Evolutionary conservation across 2,888 invertebrate species (phyloP), one percentile per base, ranked within the genome.

Genomic region (Ochlodes sylvanus): DNA sequence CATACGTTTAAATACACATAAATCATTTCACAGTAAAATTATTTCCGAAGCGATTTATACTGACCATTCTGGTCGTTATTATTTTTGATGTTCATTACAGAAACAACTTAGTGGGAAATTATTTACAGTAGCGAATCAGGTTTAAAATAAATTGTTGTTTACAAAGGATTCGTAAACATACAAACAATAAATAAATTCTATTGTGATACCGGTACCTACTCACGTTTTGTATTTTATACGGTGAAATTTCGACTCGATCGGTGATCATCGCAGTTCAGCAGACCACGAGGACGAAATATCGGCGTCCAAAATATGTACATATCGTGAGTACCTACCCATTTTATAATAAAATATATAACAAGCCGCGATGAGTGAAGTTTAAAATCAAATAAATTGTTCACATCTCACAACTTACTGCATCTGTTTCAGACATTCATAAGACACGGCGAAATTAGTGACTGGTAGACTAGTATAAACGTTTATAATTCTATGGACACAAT

Each of bases 401-500:
- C 38, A 38, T 38, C 38, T 47, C 17, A 12, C 17, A 17, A 47
- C 47, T 17, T 12, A 15, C 44, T 1, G 15, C 6, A 38, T 3
- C 44, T 47, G 1, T 17, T 17, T 17, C 44, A 47, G 12, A 47
- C 15, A 47, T 47, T 47, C 27, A 42, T 58, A 54, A 54, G 38
- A 32, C 34, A 55, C 32, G 57, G 34, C 60, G 42, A 42, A 63
- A 58, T 56, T n/a, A 14, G 19, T 64, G 54, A 38, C 69, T 70
- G 52, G 64, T 70, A 69, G 54, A 38, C 69, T 70, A 55, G 64
- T 70, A 69, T 62, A 63, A 60, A 52, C 63, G 69, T 72, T 70
- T 70, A 66, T 71, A 72, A 34, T 69, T 73, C 69, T 74, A 72
- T 66, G 78, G 77, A 75, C 78, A 79, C 74, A 78, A 80, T 80